Conservation (phyloP, 1,140 invertebrate species). For the Sycobia sp. region DNA sequence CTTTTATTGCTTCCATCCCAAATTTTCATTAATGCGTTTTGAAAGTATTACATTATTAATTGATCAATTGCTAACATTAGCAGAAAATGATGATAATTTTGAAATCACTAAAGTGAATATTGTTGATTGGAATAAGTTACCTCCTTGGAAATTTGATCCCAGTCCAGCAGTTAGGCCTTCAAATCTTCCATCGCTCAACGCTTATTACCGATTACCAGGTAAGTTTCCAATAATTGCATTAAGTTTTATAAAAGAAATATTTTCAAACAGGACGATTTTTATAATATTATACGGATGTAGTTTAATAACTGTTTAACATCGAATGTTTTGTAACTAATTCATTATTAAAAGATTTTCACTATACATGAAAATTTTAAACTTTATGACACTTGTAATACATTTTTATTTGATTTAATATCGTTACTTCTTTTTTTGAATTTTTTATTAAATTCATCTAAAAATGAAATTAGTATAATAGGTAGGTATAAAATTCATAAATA, state of each 20-base stretch:
- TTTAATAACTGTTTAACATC: background rate
- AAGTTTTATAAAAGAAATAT: background rate
- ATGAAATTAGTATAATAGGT: too few relatives aligned
- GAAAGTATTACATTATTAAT: slow-evolving; percentile 29
- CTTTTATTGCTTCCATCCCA: slow-evolving; percentile 46
- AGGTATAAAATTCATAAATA: too few relatives aligned
- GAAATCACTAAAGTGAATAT: slow-evolving; percentile 49
- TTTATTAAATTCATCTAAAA: too few relatives aligned
- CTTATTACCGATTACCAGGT: slow-evolving; percentile 42
- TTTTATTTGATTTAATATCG: too few relatives aligned
- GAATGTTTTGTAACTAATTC: background rate
- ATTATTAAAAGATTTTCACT: background rate
- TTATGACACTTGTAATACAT: too few relatives aligned
- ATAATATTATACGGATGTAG: too few relatives aligned
- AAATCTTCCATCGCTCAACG: slow-evolving; percentile 52
- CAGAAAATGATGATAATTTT: slow-evolving; percentile 44
- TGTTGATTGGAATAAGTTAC: slow-evolving; percentile 43
- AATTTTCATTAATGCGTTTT: slow-evolving; percentile 42
- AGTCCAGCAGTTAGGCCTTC: slow-evolving; percentile 47
- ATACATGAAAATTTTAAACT: background rate
- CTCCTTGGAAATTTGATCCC: slow-evolving; percentile 47
- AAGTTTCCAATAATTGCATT: slow-evolving; percentile 1
- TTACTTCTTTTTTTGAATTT: too few relatives aligned
- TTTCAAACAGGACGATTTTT: too few relatives aligned
- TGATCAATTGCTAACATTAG: slow-evolving; percentile 32